Evolutionary conservation across 37 sponge, comb jelly and placozoan species (phyloP).

Genomic region (Tethya wilhelma): DNA sequence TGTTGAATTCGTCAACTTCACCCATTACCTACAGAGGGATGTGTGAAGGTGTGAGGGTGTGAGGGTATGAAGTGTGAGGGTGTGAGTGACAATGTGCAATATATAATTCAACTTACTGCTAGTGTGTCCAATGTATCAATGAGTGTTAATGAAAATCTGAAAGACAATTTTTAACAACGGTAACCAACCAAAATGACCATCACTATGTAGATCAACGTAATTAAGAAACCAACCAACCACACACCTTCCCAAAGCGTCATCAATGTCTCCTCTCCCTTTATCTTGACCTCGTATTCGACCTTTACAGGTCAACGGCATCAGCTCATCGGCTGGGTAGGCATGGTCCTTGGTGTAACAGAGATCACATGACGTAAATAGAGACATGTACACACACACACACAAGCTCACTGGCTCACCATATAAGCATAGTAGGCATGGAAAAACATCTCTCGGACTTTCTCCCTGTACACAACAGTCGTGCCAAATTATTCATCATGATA

Average conservation of each 20-base stretch:
- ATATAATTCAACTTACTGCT: constrained; percentile 63
- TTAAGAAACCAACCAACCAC: neutral
- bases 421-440: constrained; percentile 91
- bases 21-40: constrained; percentile 70
- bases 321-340: constrained; percentile 97
- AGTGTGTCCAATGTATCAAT: constrained; percentile 95
- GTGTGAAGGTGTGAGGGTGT: neutral
- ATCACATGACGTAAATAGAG: neutral
- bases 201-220: neutral
- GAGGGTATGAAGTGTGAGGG: neutral
- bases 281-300: constrained; percentile 88
- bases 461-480: constrained; percentile 28
- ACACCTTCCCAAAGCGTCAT: constrained; percentile 93
- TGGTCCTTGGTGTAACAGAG: constrained; percentile 47
- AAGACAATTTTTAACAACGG: neutral
- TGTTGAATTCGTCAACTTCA: constrained; percentile 84
- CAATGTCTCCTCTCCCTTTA: constrained; percentile 86
- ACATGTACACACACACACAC: neutral
- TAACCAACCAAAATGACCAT: neutral
- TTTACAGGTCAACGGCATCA: constrained; percentile 96
- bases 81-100: neutral
- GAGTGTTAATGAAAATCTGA: constrained; percentile 89
- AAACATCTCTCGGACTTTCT: constrained; percentile 89
- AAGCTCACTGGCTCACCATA: constrained; percentile 72
- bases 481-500: neutral